phyloP scores from a whole-genome alignment of 2,113 vertebrate genomes.

The Caretta caretta region DNA sequence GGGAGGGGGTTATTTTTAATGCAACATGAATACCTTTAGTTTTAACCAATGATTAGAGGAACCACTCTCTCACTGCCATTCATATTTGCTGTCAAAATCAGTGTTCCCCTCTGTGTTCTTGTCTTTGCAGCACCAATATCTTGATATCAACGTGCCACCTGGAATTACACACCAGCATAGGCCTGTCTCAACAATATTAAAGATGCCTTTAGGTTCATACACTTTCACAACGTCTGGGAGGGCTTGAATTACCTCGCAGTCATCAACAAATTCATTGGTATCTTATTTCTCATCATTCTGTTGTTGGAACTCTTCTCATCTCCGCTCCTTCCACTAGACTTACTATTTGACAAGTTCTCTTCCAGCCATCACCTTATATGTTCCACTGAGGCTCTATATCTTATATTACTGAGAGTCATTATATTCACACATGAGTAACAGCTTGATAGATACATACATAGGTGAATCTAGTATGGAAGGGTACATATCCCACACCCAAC shows the following conservation, averaged over 20 bases:
- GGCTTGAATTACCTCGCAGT: conserved; percentile 4
- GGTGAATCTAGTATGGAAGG: background rate
- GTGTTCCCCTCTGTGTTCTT: background rate
- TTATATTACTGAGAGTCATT: background rate
- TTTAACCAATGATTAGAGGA: background rate
- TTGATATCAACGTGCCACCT: background rate
- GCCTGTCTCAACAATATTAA: background rate
- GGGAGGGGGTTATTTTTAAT: background rate
- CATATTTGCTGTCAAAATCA: background rate
- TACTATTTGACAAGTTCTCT: background rate
- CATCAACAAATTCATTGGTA: background rate
- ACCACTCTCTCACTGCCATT: background rate
- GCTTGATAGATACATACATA: fast-evolving
- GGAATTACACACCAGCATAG: background rate
- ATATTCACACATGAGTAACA: background rate
- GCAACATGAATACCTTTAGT: background rate
- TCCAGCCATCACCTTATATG: background rate
- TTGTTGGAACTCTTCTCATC: background rate
- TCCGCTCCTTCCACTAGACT: background rate
- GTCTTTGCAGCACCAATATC: background rate
- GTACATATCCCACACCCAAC: background rate
- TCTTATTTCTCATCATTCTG: background rate
- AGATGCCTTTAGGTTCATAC: background rate
- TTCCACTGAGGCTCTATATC: background rate
- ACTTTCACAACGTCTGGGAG: conserved; percentile 4